Evolutionary conservation across 2,113 vertebrate genomes (phyloP).

Genomic region (Petrocephalus microphthalmus): DNA sequence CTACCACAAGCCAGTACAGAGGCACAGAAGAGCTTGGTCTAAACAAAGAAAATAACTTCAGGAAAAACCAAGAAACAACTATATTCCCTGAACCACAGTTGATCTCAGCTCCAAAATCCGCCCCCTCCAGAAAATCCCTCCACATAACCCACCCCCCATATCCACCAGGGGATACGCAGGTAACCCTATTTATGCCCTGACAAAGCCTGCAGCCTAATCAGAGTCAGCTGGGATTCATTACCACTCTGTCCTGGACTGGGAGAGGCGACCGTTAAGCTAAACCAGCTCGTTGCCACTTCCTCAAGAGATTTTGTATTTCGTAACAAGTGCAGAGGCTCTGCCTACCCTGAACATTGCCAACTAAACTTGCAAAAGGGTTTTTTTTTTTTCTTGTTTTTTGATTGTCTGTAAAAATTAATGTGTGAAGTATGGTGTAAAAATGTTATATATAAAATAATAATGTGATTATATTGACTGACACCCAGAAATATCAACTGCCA

Average conservation of each 20-base stretch:
- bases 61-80: neutral
- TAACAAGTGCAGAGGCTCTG: neutral
- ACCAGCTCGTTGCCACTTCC: neutral
- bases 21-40: neutral
- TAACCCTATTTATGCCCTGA: neutral
- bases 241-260: neutral
- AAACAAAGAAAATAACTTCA: neutral
- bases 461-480: neutral
- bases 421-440: neutral
- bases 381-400: neutral
- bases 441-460: neutral
- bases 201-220: neutral
- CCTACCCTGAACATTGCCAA: neutral
- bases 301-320: neutral
- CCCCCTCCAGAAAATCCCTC: neutral
- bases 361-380: neutral
- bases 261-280: neutral
- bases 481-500: neutral
- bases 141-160: neutral
- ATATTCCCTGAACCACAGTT: neutral
- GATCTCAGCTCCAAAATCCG: neutral
- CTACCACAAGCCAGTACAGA: neutral
- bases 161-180: neutral
- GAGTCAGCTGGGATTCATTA: neutral
- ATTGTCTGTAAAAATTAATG: neutral